phyloP scores from a whole-genome alignment of 2,113 vertebrate species.

The Hippocampus guttulatus region DNA sequence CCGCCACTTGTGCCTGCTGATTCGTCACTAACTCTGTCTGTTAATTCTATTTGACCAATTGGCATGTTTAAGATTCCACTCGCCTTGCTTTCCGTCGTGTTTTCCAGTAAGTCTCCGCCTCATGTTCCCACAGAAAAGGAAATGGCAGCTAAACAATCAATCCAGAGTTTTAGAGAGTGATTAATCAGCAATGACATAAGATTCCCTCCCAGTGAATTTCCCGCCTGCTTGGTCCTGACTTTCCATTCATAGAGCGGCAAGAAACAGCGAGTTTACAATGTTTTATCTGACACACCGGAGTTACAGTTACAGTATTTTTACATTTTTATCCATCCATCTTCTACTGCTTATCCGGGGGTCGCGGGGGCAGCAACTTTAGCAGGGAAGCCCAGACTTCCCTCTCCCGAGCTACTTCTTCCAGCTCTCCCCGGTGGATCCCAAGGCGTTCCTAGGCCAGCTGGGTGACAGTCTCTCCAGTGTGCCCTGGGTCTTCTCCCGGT shows the following conservation, averaged over 20 bases:
- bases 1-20: background rate
- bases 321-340: too few relatives aligned
- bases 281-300: background rate
- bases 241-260: background rate
- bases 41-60: constrained; percentile 17
- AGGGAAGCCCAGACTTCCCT: too few relatives aligned
- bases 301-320: too few relatives aligned
- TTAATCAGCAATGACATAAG: background rate
- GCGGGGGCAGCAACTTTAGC: too few relatives aligned
- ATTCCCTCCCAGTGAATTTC: background rate
- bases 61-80: background rate
- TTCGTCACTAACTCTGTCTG: constrained; percentile 12
- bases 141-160: background rate
- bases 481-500: too few relatives aligned
- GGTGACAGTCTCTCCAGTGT: too few relatives aligned
- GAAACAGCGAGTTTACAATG: background rate
- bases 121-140: background rate
- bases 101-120: constrained; percentile 56
- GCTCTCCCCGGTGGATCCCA: too few relatives aligned
- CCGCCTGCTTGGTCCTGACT: background rate
- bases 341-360: too few relatives aligned
- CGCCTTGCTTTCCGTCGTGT: background rate
- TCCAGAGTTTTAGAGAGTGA: background rate
- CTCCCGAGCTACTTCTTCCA: too few relatives aligned
- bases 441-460: too few relatives aligned